Evolutionary conservation across 2,888 invertebrate genomes (phyloP).

Genomic region (Liodrosophila aerea): DNA sequence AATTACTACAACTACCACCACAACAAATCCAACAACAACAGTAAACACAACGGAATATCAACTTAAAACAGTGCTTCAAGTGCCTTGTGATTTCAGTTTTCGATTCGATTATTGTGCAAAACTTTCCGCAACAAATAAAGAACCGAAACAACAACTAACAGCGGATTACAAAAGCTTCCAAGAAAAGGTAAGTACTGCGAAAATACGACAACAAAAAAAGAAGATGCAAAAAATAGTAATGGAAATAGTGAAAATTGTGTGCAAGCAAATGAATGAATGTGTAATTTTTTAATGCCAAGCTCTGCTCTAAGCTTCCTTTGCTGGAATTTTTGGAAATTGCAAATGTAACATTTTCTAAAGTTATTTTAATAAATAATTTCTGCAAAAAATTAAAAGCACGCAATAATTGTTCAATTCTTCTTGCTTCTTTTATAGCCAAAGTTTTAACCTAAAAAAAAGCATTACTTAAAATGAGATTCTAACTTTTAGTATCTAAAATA

Average conservation of each 20-base stretch:
- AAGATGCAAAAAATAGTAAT: background rate
- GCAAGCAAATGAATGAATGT: too few relatives aligned
- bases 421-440: too few relatives aligned
- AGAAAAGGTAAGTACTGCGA: conserved; percentile 59
- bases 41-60: conserved; percentile 16
- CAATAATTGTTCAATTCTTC: too few relatives aligned
- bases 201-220: conserved; percentile 7
- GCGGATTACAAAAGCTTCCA: conserved; percentile 62
- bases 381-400: too few relatives aligned
- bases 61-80: conserved; percentile 36
- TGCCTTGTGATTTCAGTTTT: conserved; percentile 42
- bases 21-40: conserved; percentile 11
- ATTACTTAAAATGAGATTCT: too few relatives aligned
- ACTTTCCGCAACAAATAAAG: conserved; percentile 29
- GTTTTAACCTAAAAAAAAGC: too few relatives aligned
- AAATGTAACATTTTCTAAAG: too few relatives aligned
- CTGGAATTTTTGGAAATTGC: too few relatives aligned
- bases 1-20: conserved; percentile 18
- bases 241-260: conserved; percentile 5
- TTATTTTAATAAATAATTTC: too few relatives aligned
- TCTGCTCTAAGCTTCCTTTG: too few relatives aligned
- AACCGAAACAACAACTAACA: conserved; percentile 18
- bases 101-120: conserved; percentile 32
- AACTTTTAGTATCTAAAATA: too few relatives aligned
- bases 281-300: too few relatives aligned